Percentiles rank a stretch among this genome's conserved stretches.
Evolutionary conservation across 2,888 invertebrate genomes (phyloP).

Genomic region (Agriotes lineatus): DNA sequence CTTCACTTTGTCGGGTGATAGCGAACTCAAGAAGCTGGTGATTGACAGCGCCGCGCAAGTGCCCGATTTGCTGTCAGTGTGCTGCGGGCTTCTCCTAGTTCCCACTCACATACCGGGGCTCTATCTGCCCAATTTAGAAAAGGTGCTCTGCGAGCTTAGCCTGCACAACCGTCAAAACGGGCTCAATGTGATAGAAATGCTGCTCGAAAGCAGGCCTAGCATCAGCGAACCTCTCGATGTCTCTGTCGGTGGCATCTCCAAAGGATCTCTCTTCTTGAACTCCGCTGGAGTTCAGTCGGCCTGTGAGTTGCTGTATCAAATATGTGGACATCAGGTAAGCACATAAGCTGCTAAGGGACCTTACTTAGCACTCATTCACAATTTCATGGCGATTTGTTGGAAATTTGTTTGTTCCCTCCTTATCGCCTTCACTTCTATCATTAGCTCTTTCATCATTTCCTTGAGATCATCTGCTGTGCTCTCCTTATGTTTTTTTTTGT

Average conservation of each 20-base stretch:
- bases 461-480: no score
- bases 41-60: slow-evolving; percentile 75
- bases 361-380: no score
- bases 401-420: no score
- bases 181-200: slow-evolving; percentile 70
- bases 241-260: slow-evolving; percentile 57
- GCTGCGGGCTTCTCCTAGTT: slow-evolving; percentile 79
- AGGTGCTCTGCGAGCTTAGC: slow-evolving; percentile 78
- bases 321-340: slow-evolving; percentile 73
- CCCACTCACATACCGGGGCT: slow-evolving; percentile 73
- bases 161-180: slow-evolving; percentile 74
- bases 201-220: slow-evolving; percentile 71
- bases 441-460: no score
- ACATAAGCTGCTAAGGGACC: neutral
- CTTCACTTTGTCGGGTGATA: slow-evolving; percentile 69
- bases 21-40: slow-evolving; percentile 67
- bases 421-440: no score
- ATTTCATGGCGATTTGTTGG: no score
- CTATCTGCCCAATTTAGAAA: slow-evolving; percentile 75
- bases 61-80: slow-evolving; percentile 76
- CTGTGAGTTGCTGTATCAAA: slow-evolving; percentile 84
- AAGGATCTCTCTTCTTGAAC: slow-evolving; percentile 61
- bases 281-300: slow-evolving; percentile 71
- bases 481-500: no score
- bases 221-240: slow-evolving; percentile 59